phyloP scores from a whole-genome alignment of 2,113 vertebrate genomes.

The Rhadina sibilatrix region DNA sequence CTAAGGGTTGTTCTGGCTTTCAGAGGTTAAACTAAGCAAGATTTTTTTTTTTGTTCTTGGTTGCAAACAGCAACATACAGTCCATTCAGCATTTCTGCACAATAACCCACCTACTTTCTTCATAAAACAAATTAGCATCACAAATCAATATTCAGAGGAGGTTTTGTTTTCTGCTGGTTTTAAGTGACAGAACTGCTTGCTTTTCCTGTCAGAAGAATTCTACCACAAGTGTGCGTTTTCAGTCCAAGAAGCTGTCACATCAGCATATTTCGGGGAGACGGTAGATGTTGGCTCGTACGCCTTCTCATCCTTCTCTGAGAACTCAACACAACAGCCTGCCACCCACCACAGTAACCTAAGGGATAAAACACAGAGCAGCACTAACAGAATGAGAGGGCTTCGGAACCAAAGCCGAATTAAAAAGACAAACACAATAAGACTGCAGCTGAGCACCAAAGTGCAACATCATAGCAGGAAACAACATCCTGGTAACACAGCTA shows the following conservation, averaged over 20 bases:
- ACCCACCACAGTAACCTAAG: not conserved
- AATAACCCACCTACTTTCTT: not conserved
- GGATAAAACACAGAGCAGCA: not conserved
- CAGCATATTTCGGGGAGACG: not conserved
- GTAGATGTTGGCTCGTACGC: not conserved
- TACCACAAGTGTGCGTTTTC: not conserved
- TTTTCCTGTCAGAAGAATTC: not conserved
- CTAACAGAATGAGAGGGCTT: not conserved
- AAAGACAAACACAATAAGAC: not conserved
- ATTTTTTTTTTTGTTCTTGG: not conserved
- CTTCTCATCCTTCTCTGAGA: not conserved
- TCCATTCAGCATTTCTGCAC: not conserved
- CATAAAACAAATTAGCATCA: not conserved
- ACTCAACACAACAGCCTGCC: not conserved
- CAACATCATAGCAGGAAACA: not conserved
- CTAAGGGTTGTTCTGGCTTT: not conserved
- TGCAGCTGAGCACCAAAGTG: not conserved
- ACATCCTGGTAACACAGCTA: accelerated
- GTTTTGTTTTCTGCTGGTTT: not conserved
- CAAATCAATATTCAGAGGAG: not conserved
- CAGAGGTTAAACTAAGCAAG: not conserved
- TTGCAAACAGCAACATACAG: not conserved
- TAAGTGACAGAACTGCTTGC: not conserved
- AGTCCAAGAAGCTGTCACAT: constrained; percentile 14
- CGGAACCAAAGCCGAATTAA: not conserved